Base-by-base conservation (phyloP, 2,888 invertebrate genomes). In the Erynnis tages region DNA sequence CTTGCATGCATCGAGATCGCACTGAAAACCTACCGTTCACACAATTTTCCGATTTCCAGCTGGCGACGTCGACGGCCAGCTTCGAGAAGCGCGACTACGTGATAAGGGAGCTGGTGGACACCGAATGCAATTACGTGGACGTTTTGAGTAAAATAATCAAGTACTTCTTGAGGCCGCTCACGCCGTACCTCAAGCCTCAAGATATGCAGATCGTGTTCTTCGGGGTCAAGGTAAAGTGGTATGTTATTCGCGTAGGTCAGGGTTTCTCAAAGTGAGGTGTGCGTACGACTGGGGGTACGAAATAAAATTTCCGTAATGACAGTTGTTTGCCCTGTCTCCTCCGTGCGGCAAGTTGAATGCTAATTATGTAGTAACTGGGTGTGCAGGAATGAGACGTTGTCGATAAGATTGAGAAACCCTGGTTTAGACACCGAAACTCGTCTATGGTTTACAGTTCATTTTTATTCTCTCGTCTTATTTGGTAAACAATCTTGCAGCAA, bases 121-220 rank as follows among this genome's bases (percentile, higher is more conserved):
- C 99, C 0, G 99, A 99, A 83, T 94, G 94, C 69, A 99, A 99
- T 82, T 99, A 99, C 77, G 94, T 98, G 41, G 97, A 97, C 71
- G 98, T 98, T 7, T 91, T 99, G 46, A 93, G 93, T 70, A 97
- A 96, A 85, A 91, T 97, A 43, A 92, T 94, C 63, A 92, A 92
- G 63, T 93, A 94, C 76, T 97, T 97, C 73, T 92, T 96, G 83
- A 91, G 92, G 65, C 96, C 96, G 1, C 86, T 99, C 59, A 91
- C 91, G 52, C 90, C 91, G 41, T 88, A 93, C 59, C 86, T 99
- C 66, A 92, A 92, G 59, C 91, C 92, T 10, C 94, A 95, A 53
- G 96, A 97, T 64, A 91, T 93, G 64, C 91, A 93, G 57, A 90
- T 92, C 47, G 95, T 99, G 63, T 99, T 99, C 91, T 95, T 95